A percentile compares a stretch with the other conserved stretches of the same genome.
Conservation (phyloP, 2,113 vertebrate genomes). For the Neotoma lepida region DNA sequence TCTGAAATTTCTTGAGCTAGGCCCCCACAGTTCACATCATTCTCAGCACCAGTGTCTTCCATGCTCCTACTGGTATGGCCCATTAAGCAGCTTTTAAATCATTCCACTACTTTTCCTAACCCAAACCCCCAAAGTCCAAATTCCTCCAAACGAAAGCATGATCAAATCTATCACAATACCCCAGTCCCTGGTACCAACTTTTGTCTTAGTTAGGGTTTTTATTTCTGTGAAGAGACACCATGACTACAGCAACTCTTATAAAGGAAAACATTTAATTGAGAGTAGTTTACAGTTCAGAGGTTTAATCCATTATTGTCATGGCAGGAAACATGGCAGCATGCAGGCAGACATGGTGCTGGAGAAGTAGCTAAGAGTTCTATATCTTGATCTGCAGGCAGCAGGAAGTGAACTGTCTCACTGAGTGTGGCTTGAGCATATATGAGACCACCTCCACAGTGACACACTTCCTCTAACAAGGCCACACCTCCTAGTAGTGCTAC, state of each 20-base stretch:
- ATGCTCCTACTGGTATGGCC: too few species aligned
- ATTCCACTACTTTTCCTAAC: too few species aligned
- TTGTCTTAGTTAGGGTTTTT: not conserved
- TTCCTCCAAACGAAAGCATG: too few species aligned
- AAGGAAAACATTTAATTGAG: not conserved
- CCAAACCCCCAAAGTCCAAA: too few species aligned
- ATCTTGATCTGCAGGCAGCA: not conserved
- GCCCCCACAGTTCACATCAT: too few species aligned
- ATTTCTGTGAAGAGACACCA: not conserved
- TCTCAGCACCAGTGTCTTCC: too few species aligned
- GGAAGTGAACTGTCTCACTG: not conserved
- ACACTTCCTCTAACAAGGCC: not conserved
- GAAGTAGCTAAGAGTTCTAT: not conserved
- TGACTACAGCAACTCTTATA: not conserved
- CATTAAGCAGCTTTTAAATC: too few species aligned
- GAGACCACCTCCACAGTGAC: not conserved
- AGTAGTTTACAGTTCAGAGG: not conserved
- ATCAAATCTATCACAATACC: too few species aligned
- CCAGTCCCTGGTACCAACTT: too few species aligned
- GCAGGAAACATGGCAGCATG: not conserved
- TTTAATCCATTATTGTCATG: not conserved
- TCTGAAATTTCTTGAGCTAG: too few species aligned
- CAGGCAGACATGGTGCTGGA: not conserved
- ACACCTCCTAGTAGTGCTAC: not conserved
- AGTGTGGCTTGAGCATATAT: not conserved